phyloP scores from a whole-genome alignment of 1,140 invertebrate genomes.

The Lutraria rhynchaena region DNA sequence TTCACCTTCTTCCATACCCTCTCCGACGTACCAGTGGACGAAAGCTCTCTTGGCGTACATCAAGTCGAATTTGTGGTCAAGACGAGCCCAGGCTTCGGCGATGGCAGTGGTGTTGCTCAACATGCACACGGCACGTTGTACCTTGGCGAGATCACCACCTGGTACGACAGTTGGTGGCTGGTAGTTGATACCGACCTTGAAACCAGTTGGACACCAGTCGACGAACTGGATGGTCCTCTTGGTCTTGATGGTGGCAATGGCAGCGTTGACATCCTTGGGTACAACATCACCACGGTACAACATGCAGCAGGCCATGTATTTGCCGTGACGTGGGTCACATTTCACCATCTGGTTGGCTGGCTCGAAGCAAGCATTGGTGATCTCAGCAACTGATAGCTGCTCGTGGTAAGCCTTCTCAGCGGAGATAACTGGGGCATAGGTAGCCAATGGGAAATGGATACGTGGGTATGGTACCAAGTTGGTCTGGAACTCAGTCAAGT shows the following conservation, averaged over 20 bases:
- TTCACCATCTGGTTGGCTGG: constrained; percentile 95
- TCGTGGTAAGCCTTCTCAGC: no score
- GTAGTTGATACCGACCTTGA: constrained; percentile 81
- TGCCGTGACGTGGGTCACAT: constrained; percentile 93
- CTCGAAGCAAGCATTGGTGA: no score
- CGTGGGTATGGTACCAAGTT: no score
- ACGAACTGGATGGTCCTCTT: constrained; percentile 81
- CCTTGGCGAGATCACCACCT: constrained; percentile 89
- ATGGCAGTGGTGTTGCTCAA: constrained; percentile 90
- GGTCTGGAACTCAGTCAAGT: no score
- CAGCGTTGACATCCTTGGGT: constrained; percentile 94
- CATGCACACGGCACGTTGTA: constrained; percentile 83
- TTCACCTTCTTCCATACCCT: constrained; percentile 83
- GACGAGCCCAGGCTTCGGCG: constrained; percentile 87
- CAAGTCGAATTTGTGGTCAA: constrained; percentile 86
- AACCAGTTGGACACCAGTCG: constrained; percentile 72
- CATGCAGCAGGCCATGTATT: constrained; percentile 86
- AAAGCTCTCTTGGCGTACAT: constrained; percentile 85
- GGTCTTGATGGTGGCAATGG: constrained; percentile 92
- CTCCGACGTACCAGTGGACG: constrained; percentile 81
- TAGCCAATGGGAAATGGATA: no score
- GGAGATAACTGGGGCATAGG: no score
- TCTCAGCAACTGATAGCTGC: no score
- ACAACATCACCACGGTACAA: constrained; percentile 80
- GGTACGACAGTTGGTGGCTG: constrained; percentile 89